Evolutionary conservation across 2,797 vertebrate genomes (phyloP).

Genomic region (Triplophysa bombifrons): DNA sequence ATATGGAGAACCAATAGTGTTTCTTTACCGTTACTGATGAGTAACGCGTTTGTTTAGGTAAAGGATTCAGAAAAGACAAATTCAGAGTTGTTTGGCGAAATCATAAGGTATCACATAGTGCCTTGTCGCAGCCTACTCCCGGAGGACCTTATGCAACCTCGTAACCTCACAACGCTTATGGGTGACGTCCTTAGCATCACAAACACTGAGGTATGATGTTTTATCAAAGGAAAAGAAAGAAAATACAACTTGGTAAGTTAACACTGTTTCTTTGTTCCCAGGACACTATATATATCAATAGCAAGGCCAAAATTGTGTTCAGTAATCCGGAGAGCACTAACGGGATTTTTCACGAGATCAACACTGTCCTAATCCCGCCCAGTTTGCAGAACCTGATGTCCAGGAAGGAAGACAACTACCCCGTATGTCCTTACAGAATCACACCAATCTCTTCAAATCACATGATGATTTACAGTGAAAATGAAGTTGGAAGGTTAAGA

Average conservation of each 20-base stretch:
- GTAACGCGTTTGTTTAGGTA: neutral
- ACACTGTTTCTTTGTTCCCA: slow-evolving; percentile 67
- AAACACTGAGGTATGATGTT: slow-evolving; percentile 76
- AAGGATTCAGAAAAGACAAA: neutral
- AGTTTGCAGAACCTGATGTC: slow-evolving; percentile 56
- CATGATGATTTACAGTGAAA: neutral
- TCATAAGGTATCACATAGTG: slow-evolving; percentile 87
- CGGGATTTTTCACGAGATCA: slow-evolving; percentile 87
- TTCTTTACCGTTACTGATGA: neutral
- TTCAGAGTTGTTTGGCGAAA: slow-evolving; percentile 46
- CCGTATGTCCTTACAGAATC: slow-evolving; percentile 9
- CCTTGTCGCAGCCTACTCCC: slow-evolving; percentile 81
- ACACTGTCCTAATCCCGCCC: slow-evolving; percentile 78
- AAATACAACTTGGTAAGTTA: neutral
- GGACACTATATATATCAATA: slow-evolving; percentile 80
- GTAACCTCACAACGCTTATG: slow-evolving; percentile 81
- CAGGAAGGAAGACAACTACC: neutral
- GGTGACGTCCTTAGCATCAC: slow-evolving; percentile 79
- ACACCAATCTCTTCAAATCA: neutral
- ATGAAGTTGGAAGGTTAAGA: no score
- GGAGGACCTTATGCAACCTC: slow-evolving; percentile 73
- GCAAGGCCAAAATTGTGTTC: slow-evolving; percentile 76
- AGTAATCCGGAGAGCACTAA: slow-evolving; percentile 80
- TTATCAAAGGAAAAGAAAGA: neutral
- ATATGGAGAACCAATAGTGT: neutral